These are phyloP conservation scores for Casuarius casuarius DNA, from an alignment of 2,113 vertebrate species.

Conservation along the genomic window DNA sequence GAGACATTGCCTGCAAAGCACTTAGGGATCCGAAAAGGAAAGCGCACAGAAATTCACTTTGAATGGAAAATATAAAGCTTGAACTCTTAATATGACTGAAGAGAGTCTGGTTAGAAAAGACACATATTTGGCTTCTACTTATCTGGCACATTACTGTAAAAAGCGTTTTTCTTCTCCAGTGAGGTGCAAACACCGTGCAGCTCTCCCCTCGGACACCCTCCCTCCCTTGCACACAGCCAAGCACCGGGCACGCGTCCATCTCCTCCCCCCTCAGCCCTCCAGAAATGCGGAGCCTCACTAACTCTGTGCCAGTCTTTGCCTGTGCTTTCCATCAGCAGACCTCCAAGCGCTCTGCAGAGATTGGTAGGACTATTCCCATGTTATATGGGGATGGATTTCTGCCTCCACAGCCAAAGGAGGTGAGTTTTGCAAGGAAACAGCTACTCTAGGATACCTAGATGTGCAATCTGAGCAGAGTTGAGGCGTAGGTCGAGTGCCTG, in stretches of 20 bases:
- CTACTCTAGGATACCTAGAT: not conserved
- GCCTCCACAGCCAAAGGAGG: not conserved
- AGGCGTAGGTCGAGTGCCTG: not conserved
- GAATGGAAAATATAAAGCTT: not conserved
- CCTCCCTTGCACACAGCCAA: not conserved
- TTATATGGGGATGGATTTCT: not conserved
- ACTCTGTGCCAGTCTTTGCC: not conserved
- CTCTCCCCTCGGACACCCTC: not conserved
- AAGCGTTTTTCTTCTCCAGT: not conserved
- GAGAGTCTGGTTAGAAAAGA: not conserved
- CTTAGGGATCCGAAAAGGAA: not conserved
- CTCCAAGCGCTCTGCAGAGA: not conserved
- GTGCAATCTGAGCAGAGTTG: not conserved
- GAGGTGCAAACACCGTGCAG: not conserved
- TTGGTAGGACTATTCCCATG: fast-evolving
- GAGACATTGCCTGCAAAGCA: not conserved
- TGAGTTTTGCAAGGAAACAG: fast-evolving
- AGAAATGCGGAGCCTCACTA: fast-evolving
- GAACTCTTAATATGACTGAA: not conserved
- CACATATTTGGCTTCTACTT: not conserved
- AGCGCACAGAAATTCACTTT: not conserved
- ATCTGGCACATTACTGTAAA: not conserved
- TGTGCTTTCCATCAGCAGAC: not conserved
- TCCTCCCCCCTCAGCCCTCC: fast-evolving
- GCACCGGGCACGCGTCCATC: fast-evolving